Percentiles rank a stretch among this genome's conserved stretches.
These are phyloP conservation scores for Conus ventricosus DNA, from an alignment of 1,140 invertebrate species.

Conservation along the genomic window DNA sequence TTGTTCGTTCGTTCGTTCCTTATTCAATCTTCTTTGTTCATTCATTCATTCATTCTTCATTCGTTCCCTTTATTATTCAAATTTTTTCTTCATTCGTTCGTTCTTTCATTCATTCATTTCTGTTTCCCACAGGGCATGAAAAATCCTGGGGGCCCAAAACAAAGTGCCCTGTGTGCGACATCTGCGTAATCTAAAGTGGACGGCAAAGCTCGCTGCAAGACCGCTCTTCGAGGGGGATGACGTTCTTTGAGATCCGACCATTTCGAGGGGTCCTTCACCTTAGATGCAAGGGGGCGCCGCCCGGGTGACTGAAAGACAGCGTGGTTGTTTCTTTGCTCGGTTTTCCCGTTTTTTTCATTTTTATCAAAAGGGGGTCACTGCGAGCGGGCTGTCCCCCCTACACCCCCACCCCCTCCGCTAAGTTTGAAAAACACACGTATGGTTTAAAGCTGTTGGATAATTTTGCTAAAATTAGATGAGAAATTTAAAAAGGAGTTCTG, in stretches of 20 bases:
- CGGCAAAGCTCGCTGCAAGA: constrained; percentile 45
- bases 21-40: too few species aligned
- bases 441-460: too few species aligned
- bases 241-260: constrained; percentile 48
- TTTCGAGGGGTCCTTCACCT: constrained; percentile 47
- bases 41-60: not conserved
- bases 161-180: constrained; percentile 43
- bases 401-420: too few species aligned
- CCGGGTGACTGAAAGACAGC: constrained; percentile 40
- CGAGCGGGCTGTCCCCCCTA: too few species aligned
- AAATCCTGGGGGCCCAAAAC: constrained; percentile 29
- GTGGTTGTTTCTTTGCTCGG: constrained; percentile 1
- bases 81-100: not conserved
- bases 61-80: not conserved
- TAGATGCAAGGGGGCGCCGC: constrained; percentile 18
- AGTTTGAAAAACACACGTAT: too few species aligned
- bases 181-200: constrained; percentile 50
- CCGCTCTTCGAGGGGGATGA: constrained; percentile 48
- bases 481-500: too few species aligned
- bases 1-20: too few species aligned
- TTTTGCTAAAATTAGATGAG: too few species aligned
- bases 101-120: not conserved
- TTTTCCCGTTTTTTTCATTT: too few species aligned
- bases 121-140: constrained; percentile 46
- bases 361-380: too few species aligned